Conservation (phyloP, 53 echinoderm and acorn worm genomes). For the Hippasteria phrygiana region DNA sequence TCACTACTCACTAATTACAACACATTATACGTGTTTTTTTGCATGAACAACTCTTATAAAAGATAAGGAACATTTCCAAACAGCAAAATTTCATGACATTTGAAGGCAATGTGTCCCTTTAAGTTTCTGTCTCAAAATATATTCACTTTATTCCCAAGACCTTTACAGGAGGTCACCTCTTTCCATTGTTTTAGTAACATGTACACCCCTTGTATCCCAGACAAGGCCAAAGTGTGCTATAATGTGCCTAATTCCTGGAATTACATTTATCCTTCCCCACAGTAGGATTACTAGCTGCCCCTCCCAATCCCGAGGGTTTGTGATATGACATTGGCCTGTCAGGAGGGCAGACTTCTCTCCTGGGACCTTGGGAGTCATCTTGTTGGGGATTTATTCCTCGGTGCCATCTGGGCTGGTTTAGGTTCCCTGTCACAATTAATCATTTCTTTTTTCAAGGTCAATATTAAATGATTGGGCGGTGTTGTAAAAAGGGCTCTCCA, state of each 20-base stretch:
- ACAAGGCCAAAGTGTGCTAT: slow-evolving; percentile 28
- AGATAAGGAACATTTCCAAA: too few species aligned
- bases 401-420: not conserved
- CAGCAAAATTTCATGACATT: too few species aligned
- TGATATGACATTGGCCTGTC: not conserved
- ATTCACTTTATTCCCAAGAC: not conserved
- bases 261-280: slow-evolving; percentile 33
- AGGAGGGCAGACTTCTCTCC: too few species aligned
- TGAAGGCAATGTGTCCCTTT: too few species aligned
- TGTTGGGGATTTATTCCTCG: not conserved
- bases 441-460: not conserved
- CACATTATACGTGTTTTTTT: too few species aligned
- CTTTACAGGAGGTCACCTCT: not conserved
- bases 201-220: not conserved
- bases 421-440: slow-evolving; percentile 4
- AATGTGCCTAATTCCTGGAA: slow-evolving; percentile 26
- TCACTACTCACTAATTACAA: too few species aligned
- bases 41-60: too few species aligned
- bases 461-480: slow-evolving; percentile 15
- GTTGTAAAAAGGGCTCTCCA: not conserved
- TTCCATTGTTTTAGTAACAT: slow-evolving; percentile 20
- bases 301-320: not conserved
- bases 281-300: not conserved
- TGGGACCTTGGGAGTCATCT: not conserved
- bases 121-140: not conserved